These are phyloP conservation scores for Cyclina sinensis DNA, from an alignment of 1,140 invertebrate species.

Conservation along the genomic window DNA sequence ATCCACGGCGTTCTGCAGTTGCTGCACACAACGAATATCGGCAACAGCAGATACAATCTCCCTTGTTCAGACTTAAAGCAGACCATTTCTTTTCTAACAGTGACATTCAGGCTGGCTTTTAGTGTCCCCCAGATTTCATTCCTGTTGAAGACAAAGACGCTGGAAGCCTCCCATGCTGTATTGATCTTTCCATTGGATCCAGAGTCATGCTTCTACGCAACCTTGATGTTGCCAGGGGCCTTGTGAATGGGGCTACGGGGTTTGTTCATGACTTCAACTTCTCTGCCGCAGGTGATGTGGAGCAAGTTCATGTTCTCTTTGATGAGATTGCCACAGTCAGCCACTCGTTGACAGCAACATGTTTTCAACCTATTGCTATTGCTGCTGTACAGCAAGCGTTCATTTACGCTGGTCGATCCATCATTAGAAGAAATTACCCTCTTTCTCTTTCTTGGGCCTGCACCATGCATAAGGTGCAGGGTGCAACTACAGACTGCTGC, in stretches of 20 bases:
- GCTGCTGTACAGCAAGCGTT: neutral
- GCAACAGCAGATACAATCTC: neutral
- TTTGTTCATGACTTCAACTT: neutral
- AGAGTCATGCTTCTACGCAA: neutral
- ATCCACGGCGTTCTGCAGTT: neutral
- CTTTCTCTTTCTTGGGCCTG: neutral
- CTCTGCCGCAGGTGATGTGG: neutral
- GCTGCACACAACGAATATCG: neutral
- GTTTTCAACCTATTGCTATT: neutral
- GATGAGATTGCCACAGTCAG: neutral
- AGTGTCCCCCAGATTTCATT: neutral
- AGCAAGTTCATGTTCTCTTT: neutral
- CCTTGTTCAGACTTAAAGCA: neutral
- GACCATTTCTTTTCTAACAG: neutral
- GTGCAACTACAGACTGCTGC: neutral
- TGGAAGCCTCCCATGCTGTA: neutral
- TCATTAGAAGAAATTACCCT: neutral
- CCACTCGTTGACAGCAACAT: too few species aligned
- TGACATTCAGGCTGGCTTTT: neutral
- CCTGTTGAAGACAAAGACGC: neutral
- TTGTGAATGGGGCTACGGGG: neutral
- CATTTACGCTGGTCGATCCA: neutral
- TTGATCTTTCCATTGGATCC: neutral
- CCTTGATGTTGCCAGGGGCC: neutral
- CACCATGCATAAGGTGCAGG: conserved; percentile 13